Conservation (phyloP, 2,113 vertebrate genomes). For the Nothocercus nigrocapillus region DNA sequence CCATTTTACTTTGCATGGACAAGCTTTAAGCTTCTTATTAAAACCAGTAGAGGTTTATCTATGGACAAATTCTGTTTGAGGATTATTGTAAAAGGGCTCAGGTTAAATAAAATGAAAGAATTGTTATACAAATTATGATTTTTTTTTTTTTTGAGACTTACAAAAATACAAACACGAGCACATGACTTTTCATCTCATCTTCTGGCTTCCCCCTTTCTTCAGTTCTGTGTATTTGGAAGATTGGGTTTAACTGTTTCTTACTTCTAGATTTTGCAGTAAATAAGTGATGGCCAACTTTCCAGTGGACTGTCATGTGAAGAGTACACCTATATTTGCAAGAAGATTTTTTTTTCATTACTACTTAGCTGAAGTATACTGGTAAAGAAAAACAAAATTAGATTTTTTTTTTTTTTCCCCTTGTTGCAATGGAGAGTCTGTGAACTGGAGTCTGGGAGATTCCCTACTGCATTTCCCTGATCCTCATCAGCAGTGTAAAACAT, state of each 20-base stretch:
- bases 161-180: background rate
- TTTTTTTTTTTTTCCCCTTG: background rate
- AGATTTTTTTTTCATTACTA: background rate
- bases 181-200: background rate
- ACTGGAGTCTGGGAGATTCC: background rate
- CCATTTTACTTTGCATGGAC: background rate
- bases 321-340: background rate
- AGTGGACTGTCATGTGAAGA: background rate
- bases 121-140: background rate
- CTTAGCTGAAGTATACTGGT: background rate
- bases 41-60: background rate
- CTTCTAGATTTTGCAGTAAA: background rate
- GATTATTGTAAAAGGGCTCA: background rate
- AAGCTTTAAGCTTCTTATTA: background rate
- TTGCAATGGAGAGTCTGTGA: background rate
- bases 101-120: background rate
- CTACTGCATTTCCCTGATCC: background rate
- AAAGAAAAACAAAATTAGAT: background rate
- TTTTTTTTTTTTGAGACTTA: background rate
- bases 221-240: background rate
- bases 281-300: background rate
- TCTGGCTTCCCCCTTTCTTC: background rate
- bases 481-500: rapidly evolving
- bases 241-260: background rate
- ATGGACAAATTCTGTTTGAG: background rate